Evolutionary conservation across 2,113 vertebrate species (phyloP), one percentile per base, ranked within the genome.

Genomic region (Ptyas mucosa): DNA sequence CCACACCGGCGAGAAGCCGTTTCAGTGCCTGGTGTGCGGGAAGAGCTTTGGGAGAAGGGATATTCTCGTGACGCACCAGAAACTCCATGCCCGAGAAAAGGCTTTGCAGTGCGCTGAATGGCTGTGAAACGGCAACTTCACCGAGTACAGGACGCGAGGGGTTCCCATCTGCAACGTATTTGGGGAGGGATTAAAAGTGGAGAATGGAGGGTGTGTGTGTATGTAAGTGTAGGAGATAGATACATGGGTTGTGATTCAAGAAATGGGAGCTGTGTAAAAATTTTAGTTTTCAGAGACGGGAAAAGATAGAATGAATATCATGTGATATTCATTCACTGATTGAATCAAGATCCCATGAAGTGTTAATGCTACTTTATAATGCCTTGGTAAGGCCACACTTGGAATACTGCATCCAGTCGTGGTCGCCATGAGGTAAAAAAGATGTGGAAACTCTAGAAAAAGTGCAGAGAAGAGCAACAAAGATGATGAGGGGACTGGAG

Each of bases 21-120:
- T 97, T 92, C 95, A 96, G 12, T 97, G 97, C 53, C 94, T 96
- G 1, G 96, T 97, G 51, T 97, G 97, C 23, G 96, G 96, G 18
- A 97, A 97, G 94, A 96, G 95, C 51, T 97, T 97, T 81, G 97
- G 96, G 12, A 94, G 96, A 92, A 96, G 97, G 90, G 97, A 96
- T 0, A 97, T 97, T 87, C 95, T 97, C 0, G 95, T 96, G 89
- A 95, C 96, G 18, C 97, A 97, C 89, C 97, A 96, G 86, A 91
- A 97, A 54, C 95, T 95, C 21, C 97, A 97, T 92, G 96, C 95
- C 0, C 96, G 97, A 39, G 97, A 97, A 85, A 97, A 96, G 52
- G 97, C 97, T 0, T 97, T 96, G 93, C 95, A 95, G 64, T 97
- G 97, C 85, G 94, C 96, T 0, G 95, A 96, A 46, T 97, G 97